Evolutionary conservation across 1,140 invertebrate species (phyloP).

Genomic region (Lordiphosa clarofinis): DNA sequence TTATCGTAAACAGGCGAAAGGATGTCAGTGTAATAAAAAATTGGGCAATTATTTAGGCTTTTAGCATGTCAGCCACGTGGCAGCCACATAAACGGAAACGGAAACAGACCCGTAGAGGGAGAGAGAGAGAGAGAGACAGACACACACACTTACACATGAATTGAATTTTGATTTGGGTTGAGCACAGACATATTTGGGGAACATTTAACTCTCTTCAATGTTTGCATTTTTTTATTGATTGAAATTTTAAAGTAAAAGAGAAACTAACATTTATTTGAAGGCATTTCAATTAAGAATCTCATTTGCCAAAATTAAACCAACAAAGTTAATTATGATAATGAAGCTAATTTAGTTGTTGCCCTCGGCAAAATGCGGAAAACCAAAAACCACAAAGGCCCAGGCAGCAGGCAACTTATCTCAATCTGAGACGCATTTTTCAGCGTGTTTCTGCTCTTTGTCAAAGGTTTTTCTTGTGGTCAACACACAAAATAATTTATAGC

Average conservation of each 20-base stretch:
- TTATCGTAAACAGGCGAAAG: too few species aligned
- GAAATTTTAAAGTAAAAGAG: background rate
- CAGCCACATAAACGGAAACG: constrained; percentile 58
- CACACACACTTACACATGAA: constrained; percentile 21
- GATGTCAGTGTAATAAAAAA: constrained; percentile 42
- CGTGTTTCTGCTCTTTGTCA: constrained; percentile 54
- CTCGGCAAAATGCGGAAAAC: constrained; percentile 49
- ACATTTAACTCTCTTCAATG: constrained; percentile 36
- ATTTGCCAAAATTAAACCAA: constrained; percentile 53
- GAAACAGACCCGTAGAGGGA: constrained; percentile 23
- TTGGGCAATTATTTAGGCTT: constrained; percentile 63
- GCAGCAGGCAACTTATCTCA: constrained; percentile 44
- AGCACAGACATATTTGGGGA: constrained; percentile 6
- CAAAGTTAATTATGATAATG: constrained; percentile 69
- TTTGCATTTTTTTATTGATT: constrained; percentile 5
- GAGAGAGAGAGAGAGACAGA: constrained; percentile 9
- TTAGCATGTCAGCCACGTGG: constrained; percentile 67
- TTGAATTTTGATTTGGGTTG: constrained; percentile 65
- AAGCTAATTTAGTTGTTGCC: constrained; percentile 57
- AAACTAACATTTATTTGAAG: background rate
- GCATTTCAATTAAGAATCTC: constrained; percentile 16
- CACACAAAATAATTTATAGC: constrained; percentile 47
- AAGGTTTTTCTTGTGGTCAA: constrained; percentile 12
- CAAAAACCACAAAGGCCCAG: constrained; percentile 42
- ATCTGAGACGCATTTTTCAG: constrained; percentile 58